Percentiles rank a stretch among this genome's conserved stretches.
Conservation (phyloP, 2,888 invertebrate species). For the Dioctria linearis region DNA sequence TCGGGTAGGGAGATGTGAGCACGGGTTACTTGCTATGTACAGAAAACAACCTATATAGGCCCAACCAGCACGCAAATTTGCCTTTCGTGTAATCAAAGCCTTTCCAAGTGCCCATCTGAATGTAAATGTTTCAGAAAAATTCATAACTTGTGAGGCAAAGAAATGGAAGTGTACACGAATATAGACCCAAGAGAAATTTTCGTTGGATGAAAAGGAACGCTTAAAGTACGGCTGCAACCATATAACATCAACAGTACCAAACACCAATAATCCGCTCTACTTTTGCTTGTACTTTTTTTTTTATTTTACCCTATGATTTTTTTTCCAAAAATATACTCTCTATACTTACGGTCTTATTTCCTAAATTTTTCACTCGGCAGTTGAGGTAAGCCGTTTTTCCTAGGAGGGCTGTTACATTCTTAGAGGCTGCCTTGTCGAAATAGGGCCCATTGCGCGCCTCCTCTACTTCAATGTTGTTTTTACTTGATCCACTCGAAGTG, state of each 20-base stretch:
- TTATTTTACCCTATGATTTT: slow-evolving; percentile 1
- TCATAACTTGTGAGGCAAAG: slow-evolving; percentile 42
- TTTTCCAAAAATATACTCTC: background rate
- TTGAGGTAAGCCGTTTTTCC: slow-evolving; percentile 93
- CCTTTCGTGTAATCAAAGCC: slow-evolving; percentile 47
- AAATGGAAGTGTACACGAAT: slow-evolving; percentile 22
- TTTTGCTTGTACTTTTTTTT: slow-evolving; percentile 3
- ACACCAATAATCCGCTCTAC: slow-evolving; percentile 18
- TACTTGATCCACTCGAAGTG: slow-evolving; percentile 57
- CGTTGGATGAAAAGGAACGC: background rate
- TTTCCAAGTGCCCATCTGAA: slow-evolving; percentile 48
- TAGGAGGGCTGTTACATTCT: slow-evolving; percentile 85
- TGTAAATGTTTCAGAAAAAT: slow-evolving; percentile 51
- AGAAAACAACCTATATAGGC: background rate
- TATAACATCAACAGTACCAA: slow-evolving; percentile 10
- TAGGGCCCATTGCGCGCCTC: slow-evolving; percentile 79
- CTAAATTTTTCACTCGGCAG: slow-evolving; percentile 91
- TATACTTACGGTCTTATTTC: slow-evolving; percentile 88
- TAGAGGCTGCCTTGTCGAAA: slow-evolving; percentile 82
- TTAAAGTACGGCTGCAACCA: background rate
- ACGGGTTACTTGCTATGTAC: background rate
- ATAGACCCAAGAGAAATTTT: background rate
- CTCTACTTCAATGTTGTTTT: slow-evolving; percentile 65
- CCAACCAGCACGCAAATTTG: slow-evolving; percentile 45
- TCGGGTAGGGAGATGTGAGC: background rate